These are phyloP conservation scores for Xylocopa sonorina DNA, from an alignment of 1,140 invertebrate species.

Conservation along the genomic window DNA sequence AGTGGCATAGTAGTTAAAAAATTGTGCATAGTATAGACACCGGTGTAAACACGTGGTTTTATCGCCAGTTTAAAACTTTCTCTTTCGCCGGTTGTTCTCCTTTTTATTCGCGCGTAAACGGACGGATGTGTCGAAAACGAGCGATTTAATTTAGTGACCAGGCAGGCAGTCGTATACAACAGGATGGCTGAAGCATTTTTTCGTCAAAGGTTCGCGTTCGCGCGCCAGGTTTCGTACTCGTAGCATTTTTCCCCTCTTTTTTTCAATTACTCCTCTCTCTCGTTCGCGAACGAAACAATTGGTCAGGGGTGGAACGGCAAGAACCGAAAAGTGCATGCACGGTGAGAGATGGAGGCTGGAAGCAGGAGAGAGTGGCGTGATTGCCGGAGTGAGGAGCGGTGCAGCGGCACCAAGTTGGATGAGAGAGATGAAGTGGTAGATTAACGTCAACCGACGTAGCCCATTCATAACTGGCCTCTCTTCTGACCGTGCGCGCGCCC, in stretches of 20 bases:
- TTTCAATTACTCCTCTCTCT: no score
- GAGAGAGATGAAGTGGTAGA: slow-evolving; percentile 71
- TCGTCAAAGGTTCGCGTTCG: slow-evolving; percentile 50
- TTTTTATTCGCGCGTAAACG: slow-evolving; percentile 50
- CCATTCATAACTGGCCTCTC: slow-evolving; percentile 69
- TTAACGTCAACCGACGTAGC: slow-evolving; percentile 71
- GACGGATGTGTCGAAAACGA: slow-evolving; percentile 56
- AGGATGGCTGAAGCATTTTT: slow-evolving; percentile 59
- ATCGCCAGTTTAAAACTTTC: slow-evolving; percentile 39
- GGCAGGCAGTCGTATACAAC: slow-evolving; percentile 47
- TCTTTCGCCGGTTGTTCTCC: slow-evolving; percentile 36
- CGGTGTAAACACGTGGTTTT: slow-evolving; percentile 26
- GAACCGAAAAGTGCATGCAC: slow-evolving; percentile 3
- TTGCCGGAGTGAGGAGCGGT: slow-evolving; percentile 32
- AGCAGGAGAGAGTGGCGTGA: slow-evolving; percentile 59
- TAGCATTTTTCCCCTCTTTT: slow-evolving; percentile 12
- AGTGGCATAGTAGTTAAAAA: no score
- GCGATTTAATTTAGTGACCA: slow-evolving; percentile 64
- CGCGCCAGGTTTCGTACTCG: neutral
- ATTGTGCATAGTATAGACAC: no score
- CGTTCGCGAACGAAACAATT: slow-evolving; percentile 61
- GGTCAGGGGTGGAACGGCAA: slow-evolving; percentile 42
- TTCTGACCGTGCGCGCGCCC: slow-evolving; percentile 22
- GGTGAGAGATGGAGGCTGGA: slow-evolving; percentile 9
- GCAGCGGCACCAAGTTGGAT: slow-evolving; percentile 52